Base-by-base conservation (phyloP, 2,113 vertebrate species). In the Kryptolebias marmoratus region DNA sequence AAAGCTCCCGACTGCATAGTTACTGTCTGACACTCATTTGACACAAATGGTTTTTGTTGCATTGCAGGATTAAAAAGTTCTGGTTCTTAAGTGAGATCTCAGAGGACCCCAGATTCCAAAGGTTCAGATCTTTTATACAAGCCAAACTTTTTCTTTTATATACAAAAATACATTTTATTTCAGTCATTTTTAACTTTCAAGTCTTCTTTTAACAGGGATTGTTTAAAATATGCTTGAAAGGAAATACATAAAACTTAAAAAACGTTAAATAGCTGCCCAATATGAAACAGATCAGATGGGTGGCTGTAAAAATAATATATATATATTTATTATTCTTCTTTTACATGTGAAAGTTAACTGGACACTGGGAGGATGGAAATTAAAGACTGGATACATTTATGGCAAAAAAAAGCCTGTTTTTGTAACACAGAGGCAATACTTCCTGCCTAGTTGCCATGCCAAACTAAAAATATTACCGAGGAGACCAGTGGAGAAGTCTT, bases 21-120 rank as follows among this genome's bases (percentile, higher is more conserved):
- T 70, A 59, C 56, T 42, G 63, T 71, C 45, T 68, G 77, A 68
- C 73, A 42, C 61, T 64, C 27, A 27, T 74, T 60, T 78, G 69
- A 74, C 69, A 79, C 47, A 47, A 48, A 48, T 36, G 16, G 59
- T 18, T 39, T 45, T 54, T 72, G 66, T 71, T 15, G 44, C 14
- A 49, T 52, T 59, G 36, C 27, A 1, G 44, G 57, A 30, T 50
- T 22, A 73, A 54, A 44, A 63, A 11, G 36, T 53, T 16, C 1
- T 13, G 30, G n/a, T 36, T 32, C 30, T 64, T 36, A 5, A 11
- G 50, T 18, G n/a, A 13, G 16, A 68, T 49, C 54, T 64, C n/a
- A 67, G 5, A 47, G 27, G 11, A 49, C 32, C 10, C 10, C 10
- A 42, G 39, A 6, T 10, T 10, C 12, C 2, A 45, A 45, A 5